Base-by-base conservation (phyloP, 2,113 vertebrate species). In the Elanus axillaris region DNA sequence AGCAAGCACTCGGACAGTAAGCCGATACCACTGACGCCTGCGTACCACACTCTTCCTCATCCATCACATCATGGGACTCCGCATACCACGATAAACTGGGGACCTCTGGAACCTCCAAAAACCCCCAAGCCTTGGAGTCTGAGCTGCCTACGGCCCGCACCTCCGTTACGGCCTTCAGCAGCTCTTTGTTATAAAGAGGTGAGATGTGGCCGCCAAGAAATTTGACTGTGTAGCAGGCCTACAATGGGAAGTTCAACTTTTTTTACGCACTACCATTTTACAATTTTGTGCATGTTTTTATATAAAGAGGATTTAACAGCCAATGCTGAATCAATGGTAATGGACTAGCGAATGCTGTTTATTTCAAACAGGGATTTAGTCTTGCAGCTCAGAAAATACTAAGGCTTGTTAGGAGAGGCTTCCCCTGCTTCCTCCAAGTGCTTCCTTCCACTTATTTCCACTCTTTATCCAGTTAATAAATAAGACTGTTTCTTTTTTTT, bases 101-200 rank as follows among this genome's bases (percentile, higher is more conserved):
- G 99, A 43, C 99, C 99, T 0, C 97, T 99, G 97, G 99, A 99
- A 62, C 99, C 99, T 40, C 99, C 99, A 0, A 99, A 99, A 98
- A 99, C 99, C 18, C 99, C 99, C 72, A 99, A 99, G 95, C 99
- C 99, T 14, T 99, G 99, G 99, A 99, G 99, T 62, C 98, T 99
- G 97, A 99, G 99, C 98, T 99, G 99, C 97, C 96, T 99, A 89
- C 98, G 99, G 40, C 99, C 99, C 0, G 99, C 99, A 0, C 99
- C 99, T 7, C 99, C 99, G 0, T 97, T 99, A 21, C 98, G 99
- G 67, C 99, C 99, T 47, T 99, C 99, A 5, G 99, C 99, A 29
- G 99, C 99, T 23, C 99, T 99, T 48, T 99, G 99, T 97, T 99
- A 99, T 81, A 99, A 99, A 97, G 99, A 99, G 99, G 99, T 99